Percentiles rank a stretch among this genome's conserved stretches.
Conservation (phyloP, 2,888 invertebrate species). For the Perdita meconis region DNA sequence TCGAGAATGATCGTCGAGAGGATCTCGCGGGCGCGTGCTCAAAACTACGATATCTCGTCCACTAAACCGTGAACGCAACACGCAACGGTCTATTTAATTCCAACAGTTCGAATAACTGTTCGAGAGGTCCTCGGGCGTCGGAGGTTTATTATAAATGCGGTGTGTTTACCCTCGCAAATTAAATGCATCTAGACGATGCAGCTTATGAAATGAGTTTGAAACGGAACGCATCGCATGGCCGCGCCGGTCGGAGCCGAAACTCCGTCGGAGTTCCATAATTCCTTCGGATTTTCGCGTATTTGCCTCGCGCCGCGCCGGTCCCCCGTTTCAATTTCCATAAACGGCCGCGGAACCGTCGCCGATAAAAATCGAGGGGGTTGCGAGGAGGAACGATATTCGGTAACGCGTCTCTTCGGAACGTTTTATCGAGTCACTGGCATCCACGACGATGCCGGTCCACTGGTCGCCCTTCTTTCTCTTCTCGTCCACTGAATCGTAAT, state of each 20-base stretch:
- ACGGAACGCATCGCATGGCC: no score
- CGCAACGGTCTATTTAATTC: conserved; percentile 12
- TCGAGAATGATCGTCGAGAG: background rate
- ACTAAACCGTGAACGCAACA: background rate
- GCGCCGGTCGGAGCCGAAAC: conserved; percentile 22
- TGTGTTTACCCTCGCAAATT: conserved; percentile 31
- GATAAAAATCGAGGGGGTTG: background rate
- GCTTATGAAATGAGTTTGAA: conserved; percentile 33
- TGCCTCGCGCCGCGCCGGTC: background rate
- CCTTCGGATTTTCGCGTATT: conserved; percentile 21
- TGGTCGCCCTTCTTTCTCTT: background rate
- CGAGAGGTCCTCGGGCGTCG: background rate
- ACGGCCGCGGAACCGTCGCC: background rate
- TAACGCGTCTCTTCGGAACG: conserved; percentile 13
- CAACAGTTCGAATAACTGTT: conserved; percentile 37
- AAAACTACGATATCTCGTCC: background rate
- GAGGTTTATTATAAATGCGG: conserved; percentile 24
- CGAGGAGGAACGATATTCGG: conserved; percentile 1
- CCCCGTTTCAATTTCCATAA: conserved; percentile 26
- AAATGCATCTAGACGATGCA: conserved; percentile 33
- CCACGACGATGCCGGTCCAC: background rate
- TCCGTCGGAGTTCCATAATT: conserved; percentile 11
- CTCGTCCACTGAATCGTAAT: conserved; percentile 13
- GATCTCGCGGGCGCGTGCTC: background rate
- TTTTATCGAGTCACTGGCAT: conserved; percentile 5